phyloP scores from a whole-genome alignment of 1,140 invertebrate genomes.

The Myzus persicae region DNA sequence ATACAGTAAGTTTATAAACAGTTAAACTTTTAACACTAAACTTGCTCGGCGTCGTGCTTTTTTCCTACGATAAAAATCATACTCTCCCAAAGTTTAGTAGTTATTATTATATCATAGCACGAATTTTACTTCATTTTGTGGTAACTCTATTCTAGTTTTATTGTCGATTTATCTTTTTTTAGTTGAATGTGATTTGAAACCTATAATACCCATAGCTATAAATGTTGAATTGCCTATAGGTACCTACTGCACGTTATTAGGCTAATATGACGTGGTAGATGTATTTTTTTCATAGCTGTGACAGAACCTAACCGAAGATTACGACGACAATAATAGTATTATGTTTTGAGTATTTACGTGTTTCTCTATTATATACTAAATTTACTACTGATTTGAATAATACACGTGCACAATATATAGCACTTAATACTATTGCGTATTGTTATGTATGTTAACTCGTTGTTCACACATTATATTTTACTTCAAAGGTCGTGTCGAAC shows the following conservation, averaged over 20 bases:
- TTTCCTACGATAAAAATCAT: conserved; percentile 17
- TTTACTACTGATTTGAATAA: no score
- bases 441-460: background rate
- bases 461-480: background rate
- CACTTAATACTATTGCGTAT: background rate
- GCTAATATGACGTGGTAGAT: background rate
- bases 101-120: conserved; percentile 27
- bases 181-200: background rate
- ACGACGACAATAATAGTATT: background rate
- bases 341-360: no score
- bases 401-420: no score
- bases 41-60: background rate
- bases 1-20: background rate
- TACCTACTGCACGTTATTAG: background rate
- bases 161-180: background rate
- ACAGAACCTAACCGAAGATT: background rate
- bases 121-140: background rate
- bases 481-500: background rate
- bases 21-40: conserved; percentile 25
- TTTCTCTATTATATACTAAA: no score
- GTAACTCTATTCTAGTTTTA: background rate
- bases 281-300: background rate
- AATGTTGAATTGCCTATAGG: background rate
- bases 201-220: background rate
- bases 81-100: background rate